phyloP scores from a whole-genome alignment of 2,797 vertebrate species.

The Eulemur mongoz region DNA sequence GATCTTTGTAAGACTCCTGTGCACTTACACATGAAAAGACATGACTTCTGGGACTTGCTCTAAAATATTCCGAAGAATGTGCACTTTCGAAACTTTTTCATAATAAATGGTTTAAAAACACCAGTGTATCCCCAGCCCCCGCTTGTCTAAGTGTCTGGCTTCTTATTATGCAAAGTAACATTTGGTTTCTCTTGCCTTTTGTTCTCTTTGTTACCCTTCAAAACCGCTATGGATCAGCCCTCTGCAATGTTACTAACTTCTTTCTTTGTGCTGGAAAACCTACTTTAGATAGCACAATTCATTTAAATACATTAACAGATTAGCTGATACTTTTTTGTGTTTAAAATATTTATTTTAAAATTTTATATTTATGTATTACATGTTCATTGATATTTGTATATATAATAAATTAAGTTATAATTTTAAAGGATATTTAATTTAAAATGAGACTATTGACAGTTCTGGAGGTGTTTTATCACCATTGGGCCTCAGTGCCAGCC shows the following conservation, averaged over 20 bases:
- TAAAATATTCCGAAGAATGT: neutral
- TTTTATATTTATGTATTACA: neutral
- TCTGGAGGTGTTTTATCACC: neutral
- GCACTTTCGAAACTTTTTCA: neutral
- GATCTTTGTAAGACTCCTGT: neutral
- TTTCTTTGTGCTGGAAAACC: neutral
- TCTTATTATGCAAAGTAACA: neutral
- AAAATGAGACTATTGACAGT: neutral
- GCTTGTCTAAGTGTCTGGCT: neutral
- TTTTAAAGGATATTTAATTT: neutral
- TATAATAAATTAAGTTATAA: neutral
- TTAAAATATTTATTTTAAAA: neutral
- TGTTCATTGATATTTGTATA: neutral
- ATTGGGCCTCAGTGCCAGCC: neutral
- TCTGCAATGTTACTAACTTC: neutral
- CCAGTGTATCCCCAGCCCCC: neutral
- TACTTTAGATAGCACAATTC: neutral
- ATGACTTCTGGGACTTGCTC: neutral
- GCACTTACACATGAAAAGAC: neutral
- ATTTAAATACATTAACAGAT: neutral
- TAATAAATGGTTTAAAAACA: neutral
- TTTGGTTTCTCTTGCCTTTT: neutral
- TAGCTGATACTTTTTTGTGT: neutral
- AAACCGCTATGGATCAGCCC: neutral
- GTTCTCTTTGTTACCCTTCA: neutral